Evolutionary conservation across 2,888 invertebrate species (phyloP).

Genomic region (Epinotia nisella): DNA sequence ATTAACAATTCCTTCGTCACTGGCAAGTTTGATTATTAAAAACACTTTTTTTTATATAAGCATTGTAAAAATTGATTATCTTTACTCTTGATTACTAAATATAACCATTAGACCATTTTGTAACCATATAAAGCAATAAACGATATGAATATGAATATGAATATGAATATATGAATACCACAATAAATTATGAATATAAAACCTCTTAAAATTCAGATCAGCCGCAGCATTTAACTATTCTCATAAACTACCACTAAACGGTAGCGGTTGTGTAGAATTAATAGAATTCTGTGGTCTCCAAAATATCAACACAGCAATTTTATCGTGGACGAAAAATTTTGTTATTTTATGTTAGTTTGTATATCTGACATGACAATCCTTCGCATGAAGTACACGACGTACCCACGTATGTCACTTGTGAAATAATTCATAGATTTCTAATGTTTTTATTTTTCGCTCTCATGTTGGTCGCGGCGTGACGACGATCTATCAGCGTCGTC

Average conservation of each 20-base stretch:
- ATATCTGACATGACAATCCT: no score
- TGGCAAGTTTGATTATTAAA: no score
- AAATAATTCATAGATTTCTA: background rate
- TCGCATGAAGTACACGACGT: background rate
- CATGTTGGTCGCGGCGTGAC: slow-evolving; percentile 16
- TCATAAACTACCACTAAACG: slow-evolving; percentile 18
- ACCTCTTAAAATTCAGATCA: slow-evolving; percentile 19
- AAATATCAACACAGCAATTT: background rate
- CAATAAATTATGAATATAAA: background rate
- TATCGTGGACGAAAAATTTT: background rate
- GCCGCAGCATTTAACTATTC: slow-evolving; percentile 20
- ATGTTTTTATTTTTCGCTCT: slow-evolving; percentile 35
- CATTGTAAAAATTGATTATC: no score
- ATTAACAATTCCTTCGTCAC: no score
- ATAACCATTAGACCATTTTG: no score
- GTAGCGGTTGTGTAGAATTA: slow-evolving; percentile 18
- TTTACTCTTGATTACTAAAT: no score
- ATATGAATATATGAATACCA: no score
- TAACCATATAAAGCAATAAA: no score
- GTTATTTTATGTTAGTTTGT: no score
- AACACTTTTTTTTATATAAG: no score
- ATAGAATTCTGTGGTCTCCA: slow-evolving; percentile 13
- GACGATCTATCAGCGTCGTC: slow-evolving; percentile 71
- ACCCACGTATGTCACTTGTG: background rate
- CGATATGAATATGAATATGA: no score